phyloP scores from a whole-genome alignment of 2,113 vertebrate genomes.

The Lophotis ruficrista region DNA sequence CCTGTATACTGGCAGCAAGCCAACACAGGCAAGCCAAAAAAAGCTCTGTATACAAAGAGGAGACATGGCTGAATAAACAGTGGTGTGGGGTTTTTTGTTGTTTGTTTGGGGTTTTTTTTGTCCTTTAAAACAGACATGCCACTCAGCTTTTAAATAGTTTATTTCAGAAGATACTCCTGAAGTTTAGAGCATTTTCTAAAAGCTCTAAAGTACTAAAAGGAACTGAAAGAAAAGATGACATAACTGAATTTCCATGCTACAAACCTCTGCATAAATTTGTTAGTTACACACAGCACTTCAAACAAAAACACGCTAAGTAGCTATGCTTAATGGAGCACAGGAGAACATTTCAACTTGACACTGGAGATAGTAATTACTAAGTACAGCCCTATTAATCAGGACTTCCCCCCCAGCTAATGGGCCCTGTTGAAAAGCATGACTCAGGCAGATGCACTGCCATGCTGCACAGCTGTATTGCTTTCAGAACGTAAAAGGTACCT shows the following conservation, averaged over 20 bases:
- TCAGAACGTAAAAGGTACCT: background rate
- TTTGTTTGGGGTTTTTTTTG: no score
- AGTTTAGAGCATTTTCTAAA: background rate
- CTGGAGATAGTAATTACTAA: background rate
- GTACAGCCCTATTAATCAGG: background rate
- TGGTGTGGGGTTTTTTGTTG: background rate
- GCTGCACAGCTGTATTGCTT: background rate
- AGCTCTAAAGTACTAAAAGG: background rate
- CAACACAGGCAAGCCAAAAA: background rate
- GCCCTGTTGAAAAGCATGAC: background rate
- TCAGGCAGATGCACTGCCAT: background rate
- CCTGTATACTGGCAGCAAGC: background rate
- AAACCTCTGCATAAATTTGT: background rate
- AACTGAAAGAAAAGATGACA: background rate
- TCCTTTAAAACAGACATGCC: background rate
- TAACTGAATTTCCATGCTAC: background rate
- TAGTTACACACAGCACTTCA: background rate
- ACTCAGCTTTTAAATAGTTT: background rate
- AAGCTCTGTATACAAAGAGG: fast-evolving
- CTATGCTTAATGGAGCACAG: background rate
- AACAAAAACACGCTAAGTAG: background rate
- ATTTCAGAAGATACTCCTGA: background rate
- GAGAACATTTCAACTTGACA: background rate
- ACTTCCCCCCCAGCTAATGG: background rate
- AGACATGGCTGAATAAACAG: background rate